phyloP scores from a whole-genome alignment of 2,888 invertebrate genomes.

The Thecocarcelia acutangulata region DNA sequence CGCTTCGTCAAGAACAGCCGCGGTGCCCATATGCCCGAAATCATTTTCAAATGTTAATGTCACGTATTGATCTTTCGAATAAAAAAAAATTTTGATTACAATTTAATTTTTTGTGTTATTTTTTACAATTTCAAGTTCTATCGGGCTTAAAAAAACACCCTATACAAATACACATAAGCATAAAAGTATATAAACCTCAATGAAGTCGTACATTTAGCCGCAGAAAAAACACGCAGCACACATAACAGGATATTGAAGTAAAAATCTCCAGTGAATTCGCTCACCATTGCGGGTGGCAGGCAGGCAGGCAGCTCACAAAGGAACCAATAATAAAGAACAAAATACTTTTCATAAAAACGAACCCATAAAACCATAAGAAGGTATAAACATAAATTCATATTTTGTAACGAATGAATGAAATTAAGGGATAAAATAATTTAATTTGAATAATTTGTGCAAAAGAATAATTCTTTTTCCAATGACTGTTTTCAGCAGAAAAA shows the following conservation, averaged over 20 bases:
- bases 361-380: slow-evolving; percentile 28
- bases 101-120: too few relatives aligned
- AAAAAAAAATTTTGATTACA: too few relatives aligned
- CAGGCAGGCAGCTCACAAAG: too few relatives aligned
- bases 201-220: neutral
- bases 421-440: slow-evolving; percentile 40
- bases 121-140: too few relatives aligned
- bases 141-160: too few relatives aligned
- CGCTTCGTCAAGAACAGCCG: too few relatives aligned
- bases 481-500: neutral
- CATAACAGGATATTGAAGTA: slow-evolving; percentile 9
- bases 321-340: neutral
- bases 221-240: neutral
- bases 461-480: slow-evolving; percentile 5
- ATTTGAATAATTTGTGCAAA: slow-evolving; percentile 50
- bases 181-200: neutral
- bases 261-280: slow-evolving; percentile 17
- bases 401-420: slow-evolving; percentile 27
- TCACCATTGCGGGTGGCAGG: neutral
- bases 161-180: neutral
- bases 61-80: too few relatives aligned
- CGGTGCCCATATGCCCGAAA: too few relatives aligned
- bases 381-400: neutral
- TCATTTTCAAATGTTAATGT: too few relatives aligned
- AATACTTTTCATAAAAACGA: slow-evolving; percentile 2